Conservation (phyloP, 2,888 invertebrate genomes). For the Dryomyza anilis region DNA sequence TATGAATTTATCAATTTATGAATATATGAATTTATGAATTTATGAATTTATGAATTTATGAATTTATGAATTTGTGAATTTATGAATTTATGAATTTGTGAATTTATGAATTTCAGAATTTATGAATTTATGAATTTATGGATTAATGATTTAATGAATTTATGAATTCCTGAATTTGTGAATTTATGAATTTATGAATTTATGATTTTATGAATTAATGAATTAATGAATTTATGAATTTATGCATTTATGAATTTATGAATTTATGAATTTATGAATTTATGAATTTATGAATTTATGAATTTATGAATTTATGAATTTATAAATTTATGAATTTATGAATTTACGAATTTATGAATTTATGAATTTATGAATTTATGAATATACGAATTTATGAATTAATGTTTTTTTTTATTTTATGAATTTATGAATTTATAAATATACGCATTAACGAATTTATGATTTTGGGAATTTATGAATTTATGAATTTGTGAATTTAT, state of each 20-base stretch:
- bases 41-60: background rate
- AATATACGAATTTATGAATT: background rate
- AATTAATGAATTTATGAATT: too few species aligned
- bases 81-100: background rate
- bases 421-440: background rate
- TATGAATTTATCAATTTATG: too few species aligned
- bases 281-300: background rate
- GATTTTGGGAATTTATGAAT: background rate
- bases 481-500: background rate
- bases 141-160: too few species aligned
- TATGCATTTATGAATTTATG: background rate
- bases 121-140: background rate
- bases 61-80: background rate
- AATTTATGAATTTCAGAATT: background rate
- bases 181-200: background rate
- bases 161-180: background rate
- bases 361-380: background rate
- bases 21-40: background rate
- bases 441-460: background rate
- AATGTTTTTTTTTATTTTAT: too few species aligned
- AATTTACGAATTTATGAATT: too few species aligned
- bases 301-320: background rate
- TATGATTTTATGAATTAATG: too few species aligned
- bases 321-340: background rate
- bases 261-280: background rate